phyloP scores from a whole-genome alignment of 2,888 invertebrate genomes.

The Pocota personata region DNA sequence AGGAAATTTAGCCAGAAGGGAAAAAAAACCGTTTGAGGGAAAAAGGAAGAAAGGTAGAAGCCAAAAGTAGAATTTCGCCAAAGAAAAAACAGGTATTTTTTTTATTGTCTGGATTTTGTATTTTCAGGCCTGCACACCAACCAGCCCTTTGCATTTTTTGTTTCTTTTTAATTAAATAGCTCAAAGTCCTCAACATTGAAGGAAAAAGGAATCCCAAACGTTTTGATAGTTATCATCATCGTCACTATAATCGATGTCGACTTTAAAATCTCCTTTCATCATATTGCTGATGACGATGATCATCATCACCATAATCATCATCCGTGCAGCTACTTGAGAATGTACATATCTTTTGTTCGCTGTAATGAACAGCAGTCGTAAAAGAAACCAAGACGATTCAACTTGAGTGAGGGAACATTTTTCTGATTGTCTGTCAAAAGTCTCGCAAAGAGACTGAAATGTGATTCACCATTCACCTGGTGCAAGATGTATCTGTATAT shows the following conservation, averaged over 20 bases:
- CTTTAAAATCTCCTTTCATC: not conserved
- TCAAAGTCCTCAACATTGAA: not conserved
- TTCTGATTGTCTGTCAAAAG: constrained; percentile 47
- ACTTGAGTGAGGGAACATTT: constrained; percentile 9
- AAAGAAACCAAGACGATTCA: not conserved
- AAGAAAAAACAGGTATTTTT: constrained; percentile 32
- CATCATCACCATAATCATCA: not conserved
- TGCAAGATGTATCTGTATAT: constrained; percentile 19
- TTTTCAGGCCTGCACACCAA: not conserved
- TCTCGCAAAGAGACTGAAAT: constrained; percentile 31
- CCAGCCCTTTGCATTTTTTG: not conserved
- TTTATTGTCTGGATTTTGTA: not conserved
- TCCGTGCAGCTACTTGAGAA: constrained; percentile 14
- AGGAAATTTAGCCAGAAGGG: too few species aligned
- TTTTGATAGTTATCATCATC: constrained; percentile 29
- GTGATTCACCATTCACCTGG: constrained; percentile 53
- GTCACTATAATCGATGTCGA: constrained; percentile 17
- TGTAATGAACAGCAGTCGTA: constrained; percentile 14
- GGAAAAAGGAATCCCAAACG: constrained; percentile 16
- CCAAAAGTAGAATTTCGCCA: not conserved
- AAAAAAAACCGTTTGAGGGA: not conserved
- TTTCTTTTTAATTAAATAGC: not conserved
- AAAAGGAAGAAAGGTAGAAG: not conserved
- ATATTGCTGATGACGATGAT: not conserved
- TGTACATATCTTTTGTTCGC: constrained; percentile 19